Percentiles rank a stretch among this genome's conserved stretches.
Evolutionary conservation across 2,888 invertebrate genomes (phyloP).

Genomic region (Synergus umbraculus): DNA sequence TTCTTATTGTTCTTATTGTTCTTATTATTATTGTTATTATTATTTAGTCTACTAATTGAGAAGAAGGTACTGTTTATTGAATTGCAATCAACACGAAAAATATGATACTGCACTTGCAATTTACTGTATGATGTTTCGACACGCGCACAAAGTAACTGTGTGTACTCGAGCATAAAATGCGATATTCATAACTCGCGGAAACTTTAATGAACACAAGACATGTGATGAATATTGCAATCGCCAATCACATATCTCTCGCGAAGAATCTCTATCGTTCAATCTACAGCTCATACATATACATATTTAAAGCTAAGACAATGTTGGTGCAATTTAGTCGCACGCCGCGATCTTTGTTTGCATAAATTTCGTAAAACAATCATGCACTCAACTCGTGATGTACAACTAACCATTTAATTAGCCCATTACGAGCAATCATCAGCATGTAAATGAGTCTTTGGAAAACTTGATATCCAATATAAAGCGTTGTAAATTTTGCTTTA

Average conservation of each 20-base stretch:
- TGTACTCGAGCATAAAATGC: not conserved
- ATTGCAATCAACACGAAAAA: not conserved
- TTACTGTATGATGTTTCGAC: not conserved
- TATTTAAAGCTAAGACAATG: slow-evolving; percentile 21
- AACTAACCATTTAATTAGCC: slow-evolving; percentile 18
- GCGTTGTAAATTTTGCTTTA: not conserved
- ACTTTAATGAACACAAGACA: slow-evolving; percentile 17
- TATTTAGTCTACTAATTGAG: not conserved
- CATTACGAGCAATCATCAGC: slow-evolving; percentile 14
- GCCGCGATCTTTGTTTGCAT: slow-evolving; percentile 24
- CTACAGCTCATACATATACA: slow-evolving; percentile 12
- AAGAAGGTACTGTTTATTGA: not conserved
- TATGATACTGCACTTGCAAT: not conserved
- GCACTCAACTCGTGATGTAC: slow-evolving; percentile 34
- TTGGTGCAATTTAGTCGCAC: not conserved
- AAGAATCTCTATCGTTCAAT: slow-evolving; percentile 33
- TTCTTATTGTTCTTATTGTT: too few relatives aligned
- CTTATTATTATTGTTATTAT: too few relatives aligned
- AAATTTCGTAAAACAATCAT: slow-evolving; percentile 28
- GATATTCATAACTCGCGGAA: slow-evolving; percentile 29
- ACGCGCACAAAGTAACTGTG: not conserved
- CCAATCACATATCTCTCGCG: slow-evolving; percentile 26
- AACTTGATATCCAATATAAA: not conserved
- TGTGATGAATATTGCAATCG: slow-evolving; percentile 8
- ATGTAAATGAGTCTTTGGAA: slow-evolving; percentile 22